Evolutionary conservation across 2,888 invertebrate genomes (phyloP).

Genomic region (Nebria brevicollis): DNA sequence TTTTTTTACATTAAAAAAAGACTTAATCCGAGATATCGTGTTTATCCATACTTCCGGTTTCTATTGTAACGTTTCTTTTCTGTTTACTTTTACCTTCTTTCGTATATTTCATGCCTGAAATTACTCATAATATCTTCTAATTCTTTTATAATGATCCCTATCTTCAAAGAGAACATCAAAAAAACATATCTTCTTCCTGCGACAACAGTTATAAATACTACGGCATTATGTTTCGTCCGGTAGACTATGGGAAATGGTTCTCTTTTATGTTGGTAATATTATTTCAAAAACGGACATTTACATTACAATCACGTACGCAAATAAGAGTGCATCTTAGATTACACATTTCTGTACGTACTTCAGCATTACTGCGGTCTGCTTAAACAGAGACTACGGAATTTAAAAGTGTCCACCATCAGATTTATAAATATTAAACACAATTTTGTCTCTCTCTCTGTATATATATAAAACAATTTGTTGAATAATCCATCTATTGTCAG

Average conservation of each 20-base stretch:
- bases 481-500: background rate
- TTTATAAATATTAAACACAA: background rate
- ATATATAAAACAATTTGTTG: background rate
- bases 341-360: conserved; percentile 23
- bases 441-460: no score
- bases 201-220: background rate
- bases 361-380: background rate
- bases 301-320: conserved; percentile 34
- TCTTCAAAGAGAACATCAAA: background rate
- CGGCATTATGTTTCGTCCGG: background rate
- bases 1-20: background rate
- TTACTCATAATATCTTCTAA: background rate
- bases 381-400: conserved; percentile 14
- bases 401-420: conserved; percentile 10
- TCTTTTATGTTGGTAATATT: background rate
- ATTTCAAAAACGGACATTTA: conserved; percentile 24
- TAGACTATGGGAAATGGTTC: background rate
- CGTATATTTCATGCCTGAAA: conserved; percentile 2
- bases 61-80: background rate
- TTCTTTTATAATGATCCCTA: conserved; percentile 4
- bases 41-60: background rate
- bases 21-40: background rate
- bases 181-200: background rate
- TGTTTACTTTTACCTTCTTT: conserved; percentile 3
- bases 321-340: conserved; percentile 32